These are phyloP conservation scores for Gisinianus flammeolus DNA, from an alignment of 2,888 invertebrate species.

Conservation along the genomic window DNA sequence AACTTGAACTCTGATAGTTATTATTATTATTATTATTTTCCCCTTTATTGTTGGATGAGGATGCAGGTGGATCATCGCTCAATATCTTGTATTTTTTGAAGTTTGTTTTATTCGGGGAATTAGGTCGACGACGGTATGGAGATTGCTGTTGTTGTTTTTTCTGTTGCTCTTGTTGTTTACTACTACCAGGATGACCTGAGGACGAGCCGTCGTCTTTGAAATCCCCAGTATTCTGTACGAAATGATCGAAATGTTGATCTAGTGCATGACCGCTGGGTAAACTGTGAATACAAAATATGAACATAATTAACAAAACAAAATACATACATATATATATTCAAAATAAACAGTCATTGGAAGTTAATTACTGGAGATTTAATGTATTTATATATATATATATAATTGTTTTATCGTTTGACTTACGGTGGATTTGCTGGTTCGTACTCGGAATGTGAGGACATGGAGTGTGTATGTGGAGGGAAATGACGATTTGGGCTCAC, in stretches of 20 bases:
- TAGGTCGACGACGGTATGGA: neutral
- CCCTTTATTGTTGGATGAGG: neutral
- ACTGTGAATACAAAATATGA: too few relatives aligned
- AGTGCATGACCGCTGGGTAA: slow-evolving; percentile 50
- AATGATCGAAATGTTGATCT: slow-evolving; percentile 47
- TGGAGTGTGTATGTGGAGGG: slow-evolving; percentile 57
- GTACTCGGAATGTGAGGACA: slow-evolving; percentile 54
- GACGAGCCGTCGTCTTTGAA: slow-evolving; percentile 37
- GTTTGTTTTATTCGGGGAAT: neutral
- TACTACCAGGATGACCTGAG: neutral
- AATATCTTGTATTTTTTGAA: neutral
- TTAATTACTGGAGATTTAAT: too few relatives aligned
- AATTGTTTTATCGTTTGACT: too few relatives aligned
- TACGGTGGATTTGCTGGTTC: slow-evolving; percentile 59
- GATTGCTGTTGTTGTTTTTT: slow-evolving; percentile 9
- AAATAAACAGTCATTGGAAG: too few relatives aligned
- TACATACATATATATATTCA: too few relatives aligned
- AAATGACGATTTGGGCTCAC: slow-evolving; percentile 50
- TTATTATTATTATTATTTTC: slow-evolving; percentile 3
- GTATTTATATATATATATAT: too few relatives aligned
- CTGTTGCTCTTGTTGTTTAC: neutral
- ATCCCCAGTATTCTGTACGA: slow-evolving; percentile 47
- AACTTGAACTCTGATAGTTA: neutral
- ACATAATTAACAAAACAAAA: too few relatives aligned
- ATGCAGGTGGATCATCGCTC: neutral